phyloP scores from a whole-genome alignment of 2,797 vertebrate species.

The Gorsachius magnificus region DNA sequence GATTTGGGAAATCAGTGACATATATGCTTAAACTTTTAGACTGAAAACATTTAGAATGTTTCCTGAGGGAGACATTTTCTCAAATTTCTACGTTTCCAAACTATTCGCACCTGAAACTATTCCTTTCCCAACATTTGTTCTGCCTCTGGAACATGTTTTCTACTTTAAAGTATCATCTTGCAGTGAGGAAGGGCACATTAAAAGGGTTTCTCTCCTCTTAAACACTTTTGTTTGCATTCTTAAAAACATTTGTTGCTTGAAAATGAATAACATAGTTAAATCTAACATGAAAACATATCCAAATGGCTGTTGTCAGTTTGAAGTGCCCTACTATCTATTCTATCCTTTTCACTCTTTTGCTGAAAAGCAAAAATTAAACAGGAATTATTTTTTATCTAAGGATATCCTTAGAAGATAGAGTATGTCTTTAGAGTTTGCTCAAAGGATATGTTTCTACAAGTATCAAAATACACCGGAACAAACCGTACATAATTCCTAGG shows the following conservation, averaged over 20 bases:
- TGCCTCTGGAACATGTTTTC: background rate
- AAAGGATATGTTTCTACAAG: background rate
- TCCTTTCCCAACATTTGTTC: background rate
- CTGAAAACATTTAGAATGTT: background rate
- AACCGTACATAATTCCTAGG: fast-evolving
- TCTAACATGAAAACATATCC: background rate
- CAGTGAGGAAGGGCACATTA: background rate
- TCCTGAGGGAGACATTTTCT: background rate
- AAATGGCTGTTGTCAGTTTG: background rate
- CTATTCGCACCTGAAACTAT: background rate
- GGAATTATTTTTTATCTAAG: background rate
- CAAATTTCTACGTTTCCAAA: background rate
- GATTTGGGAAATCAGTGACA: background rate
- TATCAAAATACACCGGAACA: background rate
- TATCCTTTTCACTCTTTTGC: background rate
- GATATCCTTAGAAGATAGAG: background rate
- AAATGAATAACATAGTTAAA: background rate
- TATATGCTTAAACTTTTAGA: background rate
- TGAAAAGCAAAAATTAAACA: background rate
- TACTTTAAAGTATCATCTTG: background rate
- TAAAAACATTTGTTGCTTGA: background rate
- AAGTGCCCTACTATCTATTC: background rate
- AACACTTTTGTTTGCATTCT: background rate
- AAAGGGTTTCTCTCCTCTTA: background rate
- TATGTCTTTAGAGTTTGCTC: background rate